These are phyloP conservation scores for Trichogramma pretiosum DNA, from an alignment of 1,140 invertebrate genomes.

Conservation along the genomic window DNA sequence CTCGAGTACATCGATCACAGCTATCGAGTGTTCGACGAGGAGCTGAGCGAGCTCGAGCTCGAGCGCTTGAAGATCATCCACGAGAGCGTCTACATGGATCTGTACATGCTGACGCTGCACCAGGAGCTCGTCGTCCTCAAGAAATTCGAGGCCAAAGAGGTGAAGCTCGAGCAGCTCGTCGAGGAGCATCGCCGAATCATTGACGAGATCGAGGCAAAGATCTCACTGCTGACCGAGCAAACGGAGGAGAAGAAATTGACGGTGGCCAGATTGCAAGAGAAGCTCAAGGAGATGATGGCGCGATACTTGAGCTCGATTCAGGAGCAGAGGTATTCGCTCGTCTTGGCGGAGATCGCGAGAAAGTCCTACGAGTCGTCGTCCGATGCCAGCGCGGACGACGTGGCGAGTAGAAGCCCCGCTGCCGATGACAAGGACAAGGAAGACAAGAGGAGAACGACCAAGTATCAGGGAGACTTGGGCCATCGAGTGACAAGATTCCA, in stretches of 20 bases:
- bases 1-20: conserved; percentile 49
- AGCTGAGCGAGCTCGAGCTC: conserved; percentile 52
- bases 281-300: conserved; percentile 47
- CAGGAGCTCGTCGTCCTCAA: conserved; percentile 70
- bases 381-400: conserved; percentile 49
- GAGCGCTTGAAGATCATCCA: conserved; percentile 55
- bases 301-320: conserved; percentile 53
- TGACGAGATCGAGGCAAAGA: conserved; percentile 24
- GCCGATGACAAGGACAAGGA: conserved; percentile 53
- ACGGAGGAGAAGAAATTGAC: conserved; percentile 24
- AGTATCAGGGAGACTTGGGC: too few relatives aligned
- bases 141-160: conserved; percentile 65
- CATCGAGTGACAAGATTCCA: too few relatives aligned
- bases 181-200: too few relatives aligned
- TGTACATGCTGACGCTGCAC: conserved; percentile 64
- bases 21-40: conserved; percentile 58
- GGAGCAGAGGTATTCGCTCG: conserved; percentile 65
- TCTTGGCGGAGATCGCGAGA: too few relatives aligned
- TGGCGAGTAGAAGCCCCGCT: conserved; percentile 16
- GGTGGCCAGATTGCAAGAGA: conserved; percentile 46
- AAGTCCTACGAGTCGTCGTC: conserved; percentile 34
- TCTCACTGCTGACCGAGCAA: conserved; percentile 13
- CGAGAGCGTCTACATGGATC: conserved; percentile 53
- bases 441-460: conserved; percentile 62
- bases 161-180: too few relatives aligned